These are phyloP conservation scores for Acrocyrtus sp. DNA, from an alignment of 2,888 invertebrate species.

Conservation along the genomic window DNA sequence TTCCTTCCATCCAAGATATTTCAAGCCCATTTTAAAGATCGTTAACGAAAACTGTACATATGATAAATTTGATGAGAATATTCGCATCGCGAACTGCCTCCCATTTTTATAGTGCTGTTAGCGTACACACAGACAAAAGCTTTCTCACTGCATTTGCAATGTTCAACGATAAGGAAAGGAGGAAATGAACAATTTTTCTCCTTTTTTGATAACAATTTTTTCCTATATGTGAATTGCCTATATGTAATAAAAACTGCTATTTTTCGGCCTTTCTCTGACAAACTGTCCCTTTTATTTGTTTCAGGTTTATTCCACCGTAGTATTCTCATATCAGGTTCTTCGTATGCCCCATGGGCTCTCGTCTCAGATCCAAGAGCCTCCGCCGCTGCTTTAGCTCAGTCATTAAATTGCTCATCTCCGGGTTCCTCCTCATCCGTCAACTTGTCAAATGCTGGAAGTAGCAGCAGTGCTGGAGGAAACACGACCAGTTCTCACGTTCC, in stretches of 20 bases:
- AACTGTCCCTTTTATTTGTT: constrained; percentile 41
- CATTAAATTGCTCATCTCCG: constrained; percentile 61
- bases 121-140: too few relatives aligned
- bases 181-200: constrained; percentile 4
- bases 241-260: too few relatives aligned
- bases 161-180: constrained; percentile 8
- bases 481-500: constrained; percentile 34
- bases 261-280: constrained; percentile 1
- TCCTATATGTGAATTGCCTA: constrained; percentile 16
- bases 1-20: too few relatives aligned
- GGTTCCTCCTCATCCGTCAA: constrained; percentile 54
- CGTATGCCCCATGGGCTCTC: constrained; percentile 80
- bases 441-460: constrained; percentile 46
- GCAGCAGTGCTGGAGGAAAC: constrained; percentile 30
- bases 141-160: neutral
- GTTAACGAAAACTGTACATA: constrained; percentile 28
- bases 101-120: too few relatives aligned
- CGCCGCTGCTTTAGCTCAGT: constrained; percentile 68
- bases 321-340: constrained; percentile 80
- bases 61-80: constrained; percentile 32
- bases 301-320: constrained; percentile 80
- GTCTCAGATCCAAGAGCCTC: constrained; percentile 73
- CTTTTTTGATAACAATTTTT: constrained; percentile 7
- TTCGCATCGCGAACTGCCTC: constrained; percentile 1
- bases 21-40: constrained; percentile 30